Evolutionary conservation across 2,888 invertebrate species (phyloP).

Genomic region (Pogonocherus hispidulus): DNA sequence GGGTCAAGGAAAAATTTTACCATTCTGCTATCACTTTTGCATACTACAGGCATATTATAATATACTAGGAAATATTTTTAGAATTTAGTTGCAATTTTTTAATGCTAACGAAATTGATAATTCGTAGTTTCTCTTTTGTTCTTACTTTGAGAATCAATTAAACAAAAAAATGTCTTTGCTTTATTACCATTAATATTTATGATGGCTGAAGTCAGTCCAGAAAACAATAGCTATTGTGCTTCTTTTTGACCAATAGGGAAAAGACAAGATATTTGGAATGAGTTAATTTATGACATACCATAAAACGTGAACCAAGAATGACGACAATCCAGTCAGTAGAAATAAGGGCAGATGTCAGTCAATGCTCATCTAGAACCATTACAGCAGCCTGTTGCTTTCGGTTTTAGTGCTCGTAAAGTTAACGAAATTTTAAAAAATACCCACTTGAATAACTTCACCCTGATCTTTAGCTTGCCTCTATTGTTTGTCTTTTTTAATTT

Average conservation of each 20-base stretch:
- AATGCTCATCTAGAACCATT: conserved; percentile 20
- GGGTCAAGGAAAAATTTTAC: too few relatives aligned
- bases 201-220: background rate
- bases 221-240: background rate
- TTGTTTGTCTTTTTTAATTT: too few relatives aligned
- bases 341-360: conserved; percentile 53
- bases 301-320: conserved; percentile 45
- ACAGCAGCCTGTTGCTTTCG: conserved; percentile 34
- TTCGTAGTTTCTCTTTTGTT: too few relatives aligned
- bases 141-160: too few relatives aligned
- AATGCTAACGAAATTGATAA: too few relatives aligned
- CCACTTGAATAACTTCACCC: too few relatives aligned
- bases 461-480: too few relatives aligned
- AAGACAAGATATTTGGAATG: conserved; percentile 17
- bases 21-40: too few relatives aligned
- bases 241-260: background rate
- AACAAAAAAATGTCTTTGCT: background rate
- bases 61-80: too few relatives aligned
- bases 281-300: conserved; percentile 42
- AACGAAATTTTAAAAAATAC: too few relatives aligned
- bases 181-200: background rate
- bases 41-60: too few relatives aligned
- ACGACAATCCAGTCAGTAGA: conserved; percentile 52
- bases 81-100: too few relatives aligned
- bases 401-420: conserved; percentile 18